Evolutionary conservation across 2,888 invertebrate species (phyloP), one percentile per base, ranked within the genome.

Genomic region (Calliphora vomitoria): DNA sequence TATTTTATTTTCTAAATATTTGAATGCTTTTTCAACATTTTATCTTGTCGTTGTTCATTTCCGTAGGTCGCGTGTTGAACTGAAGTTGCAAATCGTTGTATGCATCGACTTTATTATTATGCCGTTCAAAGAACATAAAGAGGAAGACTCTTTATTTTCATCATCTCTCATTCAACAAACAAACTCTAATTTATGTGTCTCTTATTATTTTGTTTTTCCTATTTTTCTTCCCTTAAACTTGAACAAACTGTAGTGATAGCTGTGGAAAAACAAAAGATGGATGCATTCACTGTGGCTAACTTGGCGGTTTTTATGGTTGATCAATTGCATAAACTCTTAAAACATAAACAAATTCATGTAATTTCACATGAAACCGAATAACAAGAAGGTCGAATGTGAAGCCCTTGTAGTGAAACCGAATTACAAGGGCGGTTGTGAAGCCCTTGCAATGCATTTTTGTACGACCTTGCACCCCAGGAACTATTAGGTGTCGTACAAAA

Each of bases 41-140:
- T 58, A 55, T 35, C 18, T 44, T 68, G 8, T n/a, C 76, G 89
- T 84, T 90, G 88, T 90, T 89, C 84, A 85, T 90, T 88, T 89
- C 85, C 88, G 89, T 88, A 90, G 88, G 89, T 89, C 89, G 90
- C 90, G 90, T 89, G 89, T 88, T 89, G 80, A 87, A 91, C 91
- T 91, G 82, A 91, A 90, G 88, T 89, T 88, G 80, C 75, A 87
- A 79, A 79, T 76, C 41, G 53, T 69, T 85, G 53, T 68, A 35
- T 82, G 87, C 87, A 87, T 47, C 44, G 66, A 79, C 69, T 80
- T 64, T 83, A 62, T 72, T 78, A 72, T 80, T 75, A n/a, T n/a
- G n/a, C 72, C n/a, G 72, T 68, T 38, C 8, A 10, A 31, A 41
- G 60, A 31, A 31, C 8, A n/a, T 11, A 13, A 72, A 71, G 25